These are phyloP conservation scores for Napeogenes inachia DNA, from an alignment of 2,888 invertebrate genomes.

Conservation along the genomic window DNA sequence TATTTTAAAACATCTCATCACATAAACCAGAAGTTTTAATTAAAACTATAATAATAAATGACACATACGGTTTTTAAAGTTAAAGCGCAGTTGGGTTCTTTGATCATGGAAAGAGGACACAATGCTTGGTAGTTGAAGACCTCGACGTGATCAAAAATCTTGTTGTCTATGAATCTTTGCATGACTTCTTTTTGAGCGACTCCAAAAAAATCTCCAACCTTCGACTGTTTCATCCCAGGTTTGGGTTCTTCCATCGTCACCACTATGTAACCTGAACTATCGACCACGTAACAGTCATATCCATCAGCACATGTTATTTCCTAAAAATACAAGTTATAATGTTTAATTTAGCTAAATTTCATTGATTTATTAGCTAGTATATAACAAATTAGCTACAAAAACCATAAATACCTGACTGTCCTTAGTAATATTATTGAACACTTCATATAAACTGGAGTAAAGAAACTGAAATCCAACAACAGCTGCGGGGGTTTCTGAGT, in stretches of 20 bases:
- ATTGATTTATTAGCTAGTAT: too few relatives aligned
- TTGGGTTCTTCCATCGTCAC: slow-evolving; percentile 81
- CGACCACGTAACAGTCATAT: slow-evolving; percentile 91
- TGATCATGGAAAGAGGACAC: slow-evolving; percentile 68
- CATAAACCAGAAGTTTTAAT: not conserved
- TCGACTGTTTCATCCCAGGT: slow-evolving; percentile 78
- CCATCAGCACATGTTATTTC: slow-evolving; percentile 71
- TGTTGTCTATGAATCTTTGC: slow-evolving; percentile 83
- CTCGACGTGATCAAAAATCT: slow-evolving; percentile 84
- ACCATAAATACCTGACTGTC: slow-evolving; percentile 41
- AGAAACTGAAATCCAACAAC: slow-evolving; percentile 93
- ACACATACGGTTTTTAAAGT: slow-evolving; percentile 47
- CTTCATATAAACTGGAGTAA: slow-evolving; percentile 81
- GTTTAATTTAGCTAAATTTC: too few relatives aligned
- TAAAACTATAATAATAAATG: not conserved
- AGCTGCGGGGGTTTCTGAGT: slow-evolving; percentile 88
- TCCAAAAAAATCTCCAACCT: slow-evolving; percentile 92
- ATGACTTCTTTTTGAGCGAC: slow-evolving; percentile 87
- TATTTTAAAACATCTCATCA: not conserved
- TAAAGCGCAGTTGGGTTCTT: slow-evolving; percentile 47
- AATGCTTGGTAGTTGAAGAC: slow-evolving; percentile 92
- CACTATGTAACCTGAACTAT: slow-evolving; percentile 93
- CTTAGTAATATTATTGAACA: slow-evolving; percentile 81
- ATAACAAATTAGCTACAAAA: not conserved
- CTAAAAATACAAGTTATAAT: slow-evolving; percentile 33